phyloP scores from a whole-genome alignment of 2,797 vertebrate genomes.

The Enteromius argenteus region DNA sequence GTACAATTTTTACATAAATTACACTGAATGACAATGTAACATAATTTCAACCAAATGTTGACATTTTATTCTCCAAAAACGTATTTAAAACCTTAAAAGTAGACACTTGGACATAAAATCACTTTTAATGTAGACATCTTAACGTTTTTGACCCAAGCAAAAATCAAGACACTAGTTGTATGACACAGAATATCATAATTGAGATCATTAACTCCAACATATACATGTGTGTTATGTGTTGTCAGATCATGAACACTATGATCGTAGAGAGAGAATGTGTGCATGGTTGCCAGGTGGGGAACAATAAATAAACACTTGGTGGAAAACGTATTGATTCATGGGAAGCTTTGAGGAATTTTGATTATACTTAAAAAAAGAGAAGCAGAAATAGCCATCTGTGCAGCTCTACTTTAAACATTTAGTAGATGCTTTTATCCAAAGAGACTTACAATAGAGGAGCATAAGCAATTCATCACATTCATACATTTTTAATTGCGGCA shows the following conservation, averaged over 20 bases:
- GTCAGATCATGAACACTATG: neutral
- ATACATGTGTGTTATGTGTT: neutral
- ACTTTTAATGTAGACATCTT: too few species aligned
- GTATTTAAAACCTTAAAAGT: too few species aligned
- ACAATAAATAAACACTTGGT: neutral
- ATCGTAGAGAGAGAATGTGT: neutral
- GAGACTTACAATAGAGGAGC: neutral
- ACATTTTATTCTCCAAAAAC: too few species aligned
- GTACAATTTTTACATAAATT: too few species aligned
- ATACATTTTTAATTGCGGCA: slow-evolving; percentile 14
- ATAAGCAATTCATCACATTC: neutral
- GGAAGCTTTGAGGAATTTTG: neutral
- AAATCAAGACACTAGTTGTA: too few species aligned
- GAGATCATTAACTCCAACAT: neutral
- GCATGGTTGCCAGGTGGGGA: neutral
- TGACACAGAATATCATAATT: neutral
- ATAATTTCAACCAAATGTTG: too few species aligned
- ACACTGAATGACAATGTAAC: too few species aligned
- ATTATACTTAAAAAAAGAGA: neutral
- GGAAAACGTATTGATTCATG: neutral
- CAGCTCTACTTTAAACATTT: neutral
- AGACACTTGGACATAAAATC: too few species aligned
- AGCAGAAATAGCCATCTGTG: neutral
- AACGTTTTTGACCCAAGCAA: too few species aligned
- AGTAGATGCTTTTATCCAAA: slow-evolving; percentile 35